Evolutionary conservation across 2,888 invertebrate species (phyloP).

Genomic region (Tyria jacobaeae): DNA sequence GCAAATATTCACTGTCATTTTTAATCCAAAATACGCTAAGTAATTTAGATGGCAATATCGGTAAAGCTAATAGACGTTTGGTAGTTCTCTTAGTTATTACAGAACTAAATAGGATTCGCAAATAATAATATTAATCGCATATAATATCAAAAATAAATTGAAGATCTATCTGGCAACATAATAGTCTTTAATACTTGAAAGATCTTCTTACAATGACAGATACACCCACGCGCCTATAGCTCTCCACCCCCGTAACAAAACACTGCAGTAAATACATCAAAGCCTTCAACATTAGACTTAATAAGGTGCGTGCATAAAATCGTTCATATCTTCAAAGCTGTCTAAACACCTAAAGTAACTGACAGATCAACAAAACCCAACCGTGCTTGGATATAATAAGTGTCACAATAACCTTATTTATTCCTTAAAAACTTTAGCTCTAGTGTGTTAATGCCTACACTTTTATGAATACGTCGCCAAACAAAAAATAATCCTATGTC

Average conservation of each 20-base stretch:
- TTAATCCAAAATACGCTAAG: not conserved
- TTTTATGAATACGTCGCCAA: not conserved
- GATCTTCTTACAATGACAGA: slow-evolving; percentile 38
- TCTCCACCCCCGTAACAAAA: slow-evolving; percentile 49
- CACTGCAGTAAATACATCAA: slow-evolving; percentile 48
- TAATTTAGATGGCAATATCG: not conserved
- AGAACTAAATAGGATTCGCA: too few relatives aligned
- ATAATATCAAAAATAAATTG: slow-evolving; percentile 10
- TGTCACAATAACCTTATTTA: not conserved
- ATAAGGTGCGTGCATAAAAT: slow-evolving; percentile 51
- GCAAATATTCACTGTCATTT: not conserved
- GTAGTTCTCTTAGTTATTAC: too few relatives aligned
- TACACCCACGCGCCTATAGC: slow-evolving; percentile 50
- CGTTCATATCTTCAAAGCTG: slow-evolving; percentile 31
- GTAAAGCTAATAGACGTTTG: too few relatives aligned
- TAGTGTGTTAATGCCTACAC: not conserved
- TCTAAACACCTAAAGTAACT: slow-evolving; percentile 18
- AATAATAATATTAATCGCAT: not conserved
- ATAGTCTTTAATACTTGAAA: slow-evolving; percentile 7
- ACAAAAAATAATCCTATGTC: not conserved
- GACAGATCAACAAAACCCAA: not conserved
- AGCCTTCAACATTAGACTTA: slow-evolving; percentile 50
- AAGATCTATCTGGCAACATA: slow-evolving; percentile 21
- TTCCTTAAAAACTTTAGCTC: not conserved
- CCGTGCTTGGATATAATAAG: not conserved